Percentiles rank a stretch among this genome's conserved stretches.
phyloP scores from a whole-genome alignment of 2,113 vertebrate species.

The Montifringilla adamsi region DNA sequence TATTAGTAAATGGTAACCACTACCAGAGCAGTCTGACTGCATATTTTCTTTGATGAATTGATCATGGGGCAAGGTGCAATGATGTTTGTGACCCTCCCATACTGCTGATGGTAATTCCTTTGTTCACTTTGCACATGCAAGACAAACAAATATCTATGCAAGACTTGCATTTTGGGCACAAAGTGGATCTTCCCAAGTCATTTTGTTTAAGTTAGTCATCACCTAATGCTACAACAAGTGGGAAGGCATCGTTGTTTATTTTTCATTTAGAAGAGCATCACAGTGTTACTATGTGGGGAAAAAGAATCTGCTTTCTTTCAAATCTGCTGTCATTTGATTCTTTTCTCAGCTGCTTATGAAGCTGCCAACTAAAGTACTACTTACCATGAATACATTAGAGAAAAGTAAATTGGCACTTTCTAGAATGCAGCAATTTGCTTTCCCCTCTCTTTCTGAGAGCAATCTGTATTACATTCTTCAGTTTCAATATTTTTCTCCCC shows the following conservation, averaged over 20 bases:
- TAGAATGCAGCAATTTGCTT: constrained; percentile 11
- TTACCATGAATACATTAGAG: neutral
- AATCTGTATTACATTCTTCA: neutral
- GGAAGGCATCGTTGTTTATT: neutral
- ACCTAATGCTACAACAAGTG: neutral
- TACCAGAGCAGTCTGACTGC: neutral
- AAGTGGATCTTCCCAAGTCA: neutral
- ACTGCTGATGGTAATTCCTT: neutral
- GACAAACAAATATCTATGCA: neutral
- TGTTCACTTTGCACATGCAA: neutral
- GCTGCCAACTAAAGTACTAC: neutral
- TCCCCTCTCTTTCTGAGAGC: neutral
- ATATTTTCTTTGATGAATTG: neutral
- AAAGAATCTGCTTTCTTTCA: neutral
- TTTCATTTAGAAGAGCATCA: neutral
- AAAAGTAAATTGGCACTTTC: constrained; percentile 31
- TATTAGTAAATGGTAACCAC: neutral
- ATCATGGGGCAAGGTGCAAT: neutral
- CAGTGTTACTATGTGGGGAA: neutral
- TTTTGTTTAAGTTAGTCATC: neutral
- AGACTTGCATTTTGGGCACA: neutral
- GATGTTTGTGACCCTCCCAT: neutral
- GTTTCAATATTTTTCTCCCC: neutral
- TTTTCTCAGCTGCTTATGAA: neutral
- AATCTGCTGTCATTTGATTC: neutral